Evolutionary conservation across 2,888 invertebrate species (phyloP), one percentile per base, ranked within the genome.

Genomic region (Dryadula phaetusa): DNA sequence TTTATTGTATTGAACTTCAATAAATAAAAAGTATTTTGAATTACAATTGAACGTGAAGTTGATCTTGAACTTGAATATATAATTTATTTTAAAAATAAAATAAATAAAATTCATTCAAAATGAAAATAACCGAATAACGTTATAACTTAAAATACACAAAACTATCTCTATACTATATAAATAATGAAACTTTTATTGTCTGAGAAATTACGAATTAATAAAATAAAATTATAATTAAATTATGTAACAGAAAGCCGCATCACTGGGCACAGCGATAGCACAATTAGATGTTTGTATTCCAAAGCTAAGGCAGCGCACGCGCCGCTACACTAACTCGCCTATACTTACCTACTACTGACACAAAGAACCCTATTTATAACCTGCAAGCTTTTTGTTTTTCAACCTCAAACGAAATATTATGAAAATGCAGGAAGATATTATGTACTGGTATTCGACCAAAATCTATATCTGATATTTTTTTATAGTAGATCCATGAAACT

Each of bases 251-350:
- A 8, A 18, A 6, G 7, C 2, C 32, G 20, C 87, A 79, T 74
- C 86, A 82, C 87, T 86, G 22, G 72, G 69, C 67, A 69, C 69
- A 78, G 75, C 79, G 84, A 86, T 84, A 86, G 80, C 79, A 86
- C 82, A 85, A 85, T 84, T 82, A 82, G 79, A 83, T 83, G 83
- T 83, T 79, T 78, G 79, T 81, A 78, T 80, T 80, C 75, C 70
- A 76, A 76, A 77, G 81, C 77, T 77, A 76, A 76, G 72, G 74
- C 74, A 69, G 79, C 78, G 82, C 86, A 83, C 82, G 83, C 83
- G 82, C 82, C 77, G 73, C 65, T 69, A 70, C 72, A 64, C 73
- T 71, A 70, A 66, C 69, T 70, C 69, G 63, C 71, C 66, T 63
- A 65, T 72, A 67, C 40, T 25, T 68, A 68, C 66, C 66, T 65